Evolutionary conservation across 2,888 invertebrate genomes (phyloP), one percentile per base, ranked within the genome.

Genomic region (Mythimna lalbum): DNA sequence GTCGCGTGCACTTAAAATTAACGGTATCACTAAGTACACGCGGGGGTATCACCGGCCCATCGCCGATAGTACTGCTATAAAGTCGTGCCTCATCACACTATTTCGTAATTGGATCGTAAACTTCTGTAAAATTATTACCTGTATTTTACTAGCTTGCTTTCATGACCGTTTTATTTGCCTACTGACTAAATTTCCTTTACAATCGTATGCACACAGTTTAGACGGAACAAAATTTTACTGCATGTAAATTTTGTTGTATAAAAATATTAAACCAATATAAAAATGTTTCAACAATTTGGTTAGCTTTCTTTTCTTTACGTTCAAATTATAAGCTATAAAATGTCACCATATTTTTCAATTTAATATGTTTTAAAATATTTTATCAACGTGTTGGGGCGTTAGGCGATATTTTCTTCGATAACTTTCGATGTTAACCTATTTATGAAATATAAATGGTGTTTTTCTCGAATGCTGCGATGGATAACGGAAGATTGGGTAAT

Each of bases 61-160:
- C 82, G 74, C 68, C 86, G 85, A 88, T 90, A 86, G 84, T 72
- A 62, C 83, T 78, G 89, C 85, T 85, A 89, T 91, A 91, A 91
- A 91, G 80, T 78, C 82, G 81, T 76, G 84, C 87, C 86, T 88
- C 87, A 89, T 90, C 89, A 90, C 90, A 92, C 91, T 88, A 90
- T 88, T 88, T 86, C 86, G 88, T 92, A 91, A 92, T 91, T 91
- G 90, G 89, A 87, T 82, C 88, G 84, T 90, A 90, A 92, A 90
- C 85, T 83, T 87, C 88, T 87, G 85, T 89, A 88, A 89, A 89
- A 89, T 88, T 86, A 89, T 86, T 89, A 87, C 87, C 87, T 84
- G 81, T 72, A 83, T 87, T 90, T 88, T 88, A 88, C 83, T 85
- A 84, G 80, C 80, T 76, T 78, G 69, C 84, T 88, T 85, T 90